Conservation (phyloP, 2,888 invertebrate species). For the Pseudococcus longispinus region DNA sequence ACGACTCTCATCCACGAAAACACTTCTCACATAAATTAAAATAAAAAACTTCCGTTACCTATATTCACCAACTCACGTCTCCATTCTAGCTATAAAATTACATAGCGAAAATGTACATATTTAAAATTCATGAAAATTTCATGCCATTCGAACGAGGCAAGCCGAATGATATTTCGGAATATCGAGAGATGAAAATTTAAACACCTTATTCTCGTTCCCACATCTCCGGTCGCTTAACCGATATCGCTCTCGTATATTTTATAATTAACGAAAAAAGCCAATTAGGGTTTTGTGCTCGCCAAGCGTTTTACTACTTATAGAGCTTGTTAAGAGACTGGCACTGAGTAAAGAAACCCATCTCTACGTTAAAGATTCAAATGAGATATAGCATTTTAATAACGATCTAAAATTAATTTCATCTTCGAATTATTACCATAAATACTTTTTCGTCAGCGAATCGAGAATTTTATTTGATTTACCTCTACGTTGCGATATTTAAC, state of each 20-base stretch:
- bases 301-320: neutral
- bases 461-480: too few relatives aligned
- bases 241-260: neutral
- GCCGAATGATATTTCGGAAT: neutral
- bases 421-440: too few relatives aligned
- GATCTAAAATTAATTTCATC: neutral
- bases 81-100: neutral
- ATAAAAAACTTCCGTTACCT: neutral
- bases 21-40: neutral
- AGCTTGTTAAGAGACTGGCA: neutral
- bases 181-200: slow-evolving; percentile 15
- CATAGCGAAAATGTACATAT: neutral
- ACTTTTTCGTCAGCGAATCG: too few relatives aligned
- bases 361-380: neutral
- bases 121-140: slow-evolving; percentile 4
- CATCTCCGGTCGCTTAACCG: neutral
- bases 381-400: neutral
- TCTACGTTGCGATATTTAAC: too few relatives aligned
- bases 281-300: neutral
- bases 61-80: neutral
- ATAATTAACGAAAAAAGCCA: slow-evolving; percentile 18
- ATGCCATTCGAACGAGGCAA: neutral
- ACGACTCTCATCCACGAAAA: too few relatives aligned
- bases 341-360: neutral
- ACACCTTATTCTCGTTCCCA: neutral